These are phyloP conservation scores for Polypterus senegalus DNA, from an alignment of 2,113 vertebrate genomes.

Conservation along the genomic window DNA sequence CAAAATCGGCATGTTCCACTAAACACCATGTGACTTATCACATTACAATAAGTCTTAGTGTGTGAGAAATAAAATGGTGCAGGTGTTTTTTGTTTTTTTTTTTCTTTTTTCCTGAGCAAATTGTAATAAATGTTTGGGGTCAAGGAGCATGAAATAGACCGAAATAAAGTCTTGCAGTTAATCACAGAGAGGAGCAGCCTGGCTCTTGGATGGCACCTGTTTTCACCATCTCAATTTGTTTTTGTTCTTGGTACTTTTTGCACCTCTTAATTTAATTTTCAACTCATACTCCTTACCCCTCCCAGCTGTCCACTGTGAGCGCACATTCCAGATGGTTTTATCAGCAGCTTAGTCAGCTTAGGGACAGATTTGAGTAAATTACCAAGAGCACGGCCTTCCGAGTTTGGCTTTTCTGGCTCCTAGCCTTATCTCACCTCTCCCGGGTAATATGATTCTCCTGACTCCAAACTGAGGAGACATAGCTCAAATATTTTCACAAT, in stretches of 20 bases:
- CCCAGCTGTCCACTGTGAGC: constrained; percentile 41
- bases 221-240: constrained; percentile 62
- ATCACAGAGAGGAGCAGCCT: constrained; percentile 34
- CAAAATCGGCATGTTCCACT: no score
- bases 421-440: constrained; percentile 23
- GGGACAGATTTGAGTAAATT: constrained; percentile 41
- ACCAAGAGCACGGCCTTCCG: constrained; percentile 11
- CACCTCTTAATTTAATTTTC: constrained; percentile 55
- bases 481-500: constrained; percentile 32
- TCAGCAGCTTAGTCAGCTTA: constrained; percentile 27
- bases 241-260: constrained; percentile 46
- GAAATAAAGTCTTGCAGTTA: constrained; percentile 40
- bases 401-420: background rate
- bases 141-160: constrained; percentile 45
- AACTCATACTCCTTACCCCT: constrained; percentile 28
- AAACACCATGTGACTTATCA: background rate
- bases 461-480: constrained; percentile 22
- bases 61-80: constrained; percentile 14
- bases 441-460: constrained; percentile 28
- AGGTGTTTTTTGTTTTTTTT: constrained; percentile 39
- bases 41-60: background rate
- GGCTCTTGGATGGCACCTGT: constrained; percentile 25
- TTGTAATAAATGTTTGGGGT: constrained; percentile 27
- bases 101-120: constrained; percentile 10
- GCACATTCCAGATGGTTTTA: constrained; percentile 43